Percentiles rank a stretch among this genome's conserved stretches.
Evolutionary conservation across 1,140 invertebrate genomes (phyloP).

Genomic region (Episyrphus balteatus): DNA sequence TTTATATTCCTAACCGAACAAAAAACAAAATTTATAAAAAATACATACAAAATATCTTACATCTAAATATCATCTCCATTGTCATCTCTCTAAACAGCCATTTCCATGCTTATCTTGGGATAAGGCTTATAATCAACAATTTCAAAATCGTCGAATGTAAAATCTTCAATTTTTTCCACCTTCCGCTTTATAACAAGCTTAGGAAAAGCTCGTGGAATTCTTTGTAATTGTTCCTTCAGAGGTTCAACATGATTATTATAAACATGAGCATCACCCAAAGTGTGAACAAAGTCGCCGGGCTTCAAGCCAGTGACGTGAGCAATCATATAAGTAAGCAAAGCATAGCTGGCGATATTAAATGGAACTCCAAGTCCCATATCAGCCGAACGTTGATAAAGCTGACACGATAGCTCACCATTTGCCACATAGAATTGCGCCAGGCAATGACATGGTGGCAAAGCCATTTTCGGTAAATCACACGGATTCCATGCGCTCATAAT

Average conservation of each 20-base stretch:
- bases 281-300: constrained; percentile 94
- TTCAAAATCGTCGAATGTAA: constrained; percentile 80
- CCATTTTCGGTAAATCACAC: constrained; percentile 80
- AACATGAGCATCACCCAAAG: constrained; percentile 92
- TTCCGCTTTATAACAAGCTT: constrained; percentile 59
- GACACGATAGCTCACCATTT: constrained; percentile 72
- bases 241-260: constrained; percentile 88
- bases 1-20: no score
- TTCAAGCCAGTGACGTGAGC: constrained; percentile 86
- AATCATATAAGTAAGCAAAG: constrained; percentile 90
- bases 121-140: constrained; percentile 82
- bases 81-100: constrained; percentile 68
- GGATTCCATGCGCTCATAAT: constrained; percentile 97
- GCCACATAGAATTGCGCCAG: constrained; percentile 91
- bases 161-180: constrained; percentile 78
- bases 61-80: no score
- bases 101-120: constrained; percentile 86
- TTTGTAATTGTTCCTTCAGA: constrained; percentile 69
- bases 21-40: no score
- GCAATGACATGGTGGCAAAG: constrained; percentile 93
- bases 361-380: constrained; percentile 98
- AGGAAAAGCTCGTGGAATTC: constrained; percentile 76
- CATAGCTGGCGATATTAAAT: constrained; percentile 98
- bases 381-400: constrained; percentile 92
- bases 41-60: no score